A percentile compares a stretch with the other conserved stretches of the same genome.
Evolutionary conservation across 2,797 vertebrate genomes (phyloP).

Genomic region (Gallinago nigripennis): DNA sequence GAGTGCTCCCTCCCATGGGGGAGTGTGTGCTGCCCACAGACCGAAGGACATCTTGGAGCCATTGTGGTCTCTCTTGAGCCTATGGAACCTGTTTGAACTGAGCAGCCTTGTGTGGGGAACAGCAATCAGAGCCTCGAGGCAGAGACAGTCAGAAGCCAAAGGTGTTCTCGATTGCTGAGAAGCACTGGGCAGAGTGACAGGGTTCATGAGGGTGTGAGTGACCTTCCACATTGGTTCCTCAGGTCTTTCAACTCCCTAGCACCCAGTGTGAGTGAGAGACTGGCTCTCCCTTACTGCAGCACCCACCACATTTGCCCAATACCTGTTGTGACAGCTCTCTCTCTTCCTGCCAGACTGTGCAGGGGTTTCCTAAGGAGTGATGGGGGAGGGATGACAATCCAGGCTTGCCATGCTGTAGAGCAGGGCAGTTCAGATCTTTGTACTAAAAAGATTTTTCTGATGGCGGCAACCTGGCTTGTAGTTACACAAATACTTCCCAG

Average conservation of each 20-base stretch:
- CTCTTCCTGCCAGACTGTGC: not conserved
- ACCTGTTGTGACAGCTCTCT: not conserved
- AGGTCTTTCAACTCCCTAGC: not conserved
- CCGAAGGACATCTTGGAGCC: not conserved
- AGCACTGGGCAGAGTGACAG: not conserved
- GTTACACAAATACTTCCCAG: not conserved
- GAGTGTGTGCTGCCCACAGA: fast-evolving
- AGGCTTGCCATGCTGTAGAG: not conserved
- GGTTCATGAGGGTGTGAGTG: not conserved
- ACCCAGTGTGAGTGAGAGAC: not conserved
- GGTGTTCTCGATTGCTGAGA: not conserved
- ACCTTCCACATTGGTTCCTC: not conserved
- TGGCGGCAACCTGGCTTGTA: not conserved
- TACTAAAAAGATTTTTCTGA: not conserved
- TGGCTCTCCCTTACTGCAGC: fast-evolving
- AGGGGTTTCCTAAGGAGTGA: not conserved
- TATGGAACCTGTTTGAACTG: not conserved
- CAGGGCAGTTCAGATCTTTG: not conserved
- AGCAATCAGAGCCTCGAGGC: fast-evolving
- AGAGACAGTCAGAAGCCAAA: not conserved
- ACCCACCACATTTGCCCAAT: fast-evolving
- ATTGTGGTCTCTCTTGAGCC: not conserved
- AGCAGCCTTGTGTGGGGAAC: not conserved
- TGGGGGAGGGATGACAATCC: not conserved
- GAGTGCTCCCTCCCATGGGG: not conserved